Base-by-base conservation (phyloP, 2,113 vertebrate genomes). In the Barnardius zonarius region DNA sequence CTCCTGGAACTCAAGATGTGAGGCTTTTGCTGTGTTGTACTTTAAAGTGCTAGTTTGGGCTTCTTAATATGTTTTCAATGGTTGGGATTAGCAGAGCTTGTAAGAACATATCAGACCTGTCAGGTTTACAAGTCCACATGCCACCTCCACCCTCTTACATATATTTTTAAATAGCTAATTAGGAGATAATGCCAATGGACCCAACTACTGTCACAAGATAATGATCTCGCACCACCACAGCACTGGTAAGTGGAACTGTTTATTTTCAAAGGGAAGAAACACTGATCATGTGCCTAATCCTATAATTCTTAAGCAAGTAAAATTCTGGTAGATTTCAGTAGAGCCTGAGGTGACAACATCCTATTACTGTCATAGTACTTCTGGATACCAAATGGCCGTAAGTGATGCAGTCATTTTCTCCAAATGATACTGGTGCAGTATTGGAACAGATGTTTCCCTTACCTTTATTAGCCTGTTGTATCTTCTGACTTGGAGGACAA, bases 391-490 rank as follows among this genome's bases (percentile, higher is more conserved):
- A 97, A 97, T 0, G 41, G 83, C 92, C 1, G 0, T 93, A 93
- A 95, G 86, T 83, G 90, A 96, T 93, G 91, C 78, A 96, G 92
- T 96, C 43, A 79, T 96, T 95, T 93, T 96, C 85, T 93, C 73
- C 92, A 93, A 95, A 94, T 94, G 62, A 92, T 84, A 77, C 81
- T 72, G 80, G 78, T 83, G 89, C 76, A 88, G 61, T 72, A 73
- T 59, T 63, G 93, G 87, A 97, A 94, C 93, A 96, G 88, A 94
- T 95, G 92, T 96, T 97, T 91, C 64, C 44, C 35, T 92, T 95
- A 96, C 97, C 94, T 97, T 97, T 95, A 96, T 93, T 97, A 96
- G 95, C 78, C 82, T 83, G 78, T 85, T 96, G 86, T 89, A 92
- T 77, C 83, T 94, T 79, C 81, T 91, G 24, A 84, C 72, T 94